Evolutionary conservation across 2,888 invertebrate species (phyloP), one percentile per base, ranked within the genome.

Genomic region (Geotrupes spiniger): DNA sequence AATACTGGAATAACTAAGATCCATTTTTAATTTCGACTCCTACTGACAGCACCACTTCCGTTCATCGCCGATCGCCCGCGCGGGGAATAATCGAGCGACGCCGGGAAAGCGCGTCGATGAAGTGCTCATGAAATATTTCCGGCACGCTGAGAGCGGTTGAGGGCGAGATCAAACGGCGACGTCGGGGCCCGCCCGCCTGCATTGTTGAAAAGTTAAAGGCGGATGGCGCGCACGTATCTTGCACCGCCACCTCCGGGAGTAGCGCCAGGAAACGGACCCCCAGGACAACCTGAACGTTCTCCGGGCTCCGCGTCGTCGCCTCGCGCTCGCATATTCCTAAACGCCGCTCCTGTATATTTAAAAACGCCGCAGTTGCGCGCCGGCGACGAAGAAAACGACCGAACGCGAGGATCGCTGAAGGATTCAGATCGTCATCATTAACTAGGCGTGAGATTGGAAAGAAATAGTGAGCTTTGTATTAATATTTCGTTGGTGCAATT

Each of bases 121-220:
- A 56, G 55, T 53, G 51, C 53, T 55, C 53, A 57, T 55, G 52
- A 57, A 56, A 52, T 57, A 57, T 57, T 57, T 53, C 47, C 40
- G 44, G 36, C 50, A 49, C 48, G 51, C 55, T 53, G 50, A 56
- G 49, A 51, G 49, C 53, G 54, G 55, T 55, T 53, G 52, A 55
- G 51, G 55, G 49, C 44, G 57, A 57, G 53, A 57, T 57, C 55
- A 57, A 57, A 57, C 53, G 55, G 52, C 42, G 46, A 6, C 21
- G 3, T 44, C 46, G 15, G 44, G 55, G 50, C 44, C n/a, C n/a
- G n/a, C n/a, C n/a, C 49, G 53, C 55, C 52, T 53, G 55, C 51
- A 57, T 57, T 55, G 57, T 55, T 56, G 55, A 56, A 57, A 52
- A 51, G 53, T 56, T 56, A 55, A 57, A 57, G 53, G 15, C 36